Percentiles rank a stretch among this genome's conserved stretches.
Evolutionary conservation across 1,140 invertebrate species (phyloP).

Genomic region (Aphelinus certus): DNA sequence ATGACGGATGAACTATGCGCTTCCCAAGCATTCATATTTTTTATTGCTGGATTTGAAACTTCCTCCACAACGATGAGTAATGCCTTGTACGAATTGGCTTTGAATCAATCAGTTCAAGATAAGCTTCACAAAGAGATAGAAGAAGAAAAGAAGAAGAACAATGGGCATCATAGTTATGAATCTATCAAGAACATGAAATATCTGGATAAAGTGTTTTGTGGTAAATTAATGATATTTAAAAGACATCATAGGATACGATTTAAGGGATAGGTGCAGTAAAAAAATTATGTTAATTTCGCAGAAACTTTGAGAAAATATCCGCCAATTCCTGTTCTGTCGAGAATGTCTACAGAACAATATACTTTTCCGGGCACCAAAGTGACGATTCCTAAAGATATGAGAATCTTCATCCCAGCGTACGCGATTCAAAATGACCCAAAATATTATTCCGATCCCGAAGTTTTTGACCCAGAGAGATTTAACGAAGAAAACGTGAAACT

Average conservation of each 20-base stretch:
- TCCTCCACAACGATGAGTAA: constrained; percentile 65
- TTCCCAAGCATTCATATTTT: constrained; percentile 58
- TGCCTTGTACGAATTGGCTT: constrained; percentile 62
- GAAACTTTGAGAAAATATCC: constrained; percentile 65
- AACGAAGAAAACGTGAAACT: constrained; percentile 60
- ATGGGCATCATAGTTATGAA: constrained; percentile 48
- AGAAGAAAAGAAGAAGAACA: constrained; percentile 40
- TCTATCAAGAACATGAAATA: constrained; percentile 51
- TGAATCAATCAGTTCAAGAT: constrained; percentile 64
- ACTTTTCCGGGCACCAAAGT: constrained; percentile 52
- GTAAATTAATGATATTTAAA: constrained; percentile 20
- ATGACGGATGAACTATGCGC: too few species aligned
- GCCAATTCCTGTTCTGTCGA: constrained; percentile 50
- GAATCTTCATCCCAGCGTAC: constrained; percentile 68
- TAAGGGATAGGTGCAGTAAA: neutral
- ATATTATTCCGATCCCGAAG: constrained; percentile 68
- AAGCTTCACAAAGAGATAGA: constrained; percentile 65
- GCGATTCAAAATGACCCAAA: constrained; percentile 67
- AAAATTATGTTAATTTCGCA: constrained; percentile 38
- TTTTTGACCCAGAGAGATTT: constrained; percentile 73
- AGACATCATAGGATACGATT: neutral
- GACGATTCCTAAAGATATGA: constrained; percentile 62
- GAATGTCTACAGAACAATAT: constrained; percentile 50
- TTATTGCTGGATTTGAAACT: constrained; percentile 69
- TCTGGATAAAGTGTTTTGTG: constrained; percentile 52